Conservation (phyloP, 1,140 invertebrate species). For the Venturia canescens region DNA sequence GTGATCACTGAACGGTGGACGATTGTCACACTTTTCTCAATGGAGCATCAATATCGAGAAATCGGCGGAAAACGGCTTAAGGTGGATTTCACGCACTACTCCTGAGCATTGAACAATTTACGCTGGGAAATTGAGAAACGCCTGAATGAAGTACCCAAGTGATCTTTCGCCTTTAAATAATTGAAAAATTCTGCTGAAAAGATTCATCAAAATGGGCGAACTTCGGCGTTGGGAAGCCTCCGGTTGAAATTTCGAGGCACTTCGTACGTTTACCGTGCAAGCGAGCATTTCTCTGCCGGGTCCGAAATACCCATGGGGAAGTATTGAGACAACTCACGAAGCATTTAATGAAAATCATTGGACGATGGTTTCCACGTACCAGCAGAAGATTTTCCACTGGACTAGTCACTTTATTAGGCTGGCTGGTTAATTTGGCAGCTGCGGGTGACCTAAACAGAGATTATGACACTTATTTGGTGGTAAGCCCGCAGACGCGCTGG, state of each 20-base stretch:
- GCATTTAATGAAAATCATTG: constrained; percentile 37
- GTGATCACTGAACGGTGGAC: constrained; percentile 7
- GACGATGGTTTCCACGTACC: constrained; percentile 19
- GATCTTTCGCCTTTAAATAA: too few species aligned
- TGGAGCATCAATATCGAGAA: background rate
- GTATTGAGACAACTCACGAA: background rate
- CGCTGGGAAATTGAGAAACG: too few species aligned
- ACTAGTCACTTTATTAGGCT: constrained; percentile 21
- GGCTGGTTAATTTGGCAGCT: constrained; percentile 63
- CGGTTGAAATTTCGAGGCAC: constrained; percentile 38
- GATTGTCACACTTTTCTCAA: background rate
- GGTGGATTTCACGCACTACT: too few species aligned
- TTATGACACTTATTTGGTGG: constrained; percentile 61
- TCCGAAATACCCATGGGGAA: constrained; percentile 23
- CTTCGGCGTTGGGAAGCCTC: background rate
- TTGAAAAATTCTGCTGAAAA: too few species aligned
- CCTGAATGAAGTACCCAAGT: too few species aligned
- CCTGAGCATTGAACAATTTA: too few species aligned
- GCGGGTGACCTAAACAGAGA: constrained; percentile 57
- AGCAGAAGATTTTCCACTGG: constrained; percentile 45
- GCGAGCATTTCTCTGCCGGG: constrained; percentile 25
- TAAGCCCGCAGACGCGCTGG: constrained; percentile 11
- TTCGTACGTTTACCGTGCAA: constrained; percentile 22
- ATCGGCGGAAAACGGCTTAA: background rate
- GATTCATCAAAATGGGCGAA: too few species aligned